Conservation (phyloP, 2,888 invertebrate species). For the Oligia fasciuncula region DNA sequence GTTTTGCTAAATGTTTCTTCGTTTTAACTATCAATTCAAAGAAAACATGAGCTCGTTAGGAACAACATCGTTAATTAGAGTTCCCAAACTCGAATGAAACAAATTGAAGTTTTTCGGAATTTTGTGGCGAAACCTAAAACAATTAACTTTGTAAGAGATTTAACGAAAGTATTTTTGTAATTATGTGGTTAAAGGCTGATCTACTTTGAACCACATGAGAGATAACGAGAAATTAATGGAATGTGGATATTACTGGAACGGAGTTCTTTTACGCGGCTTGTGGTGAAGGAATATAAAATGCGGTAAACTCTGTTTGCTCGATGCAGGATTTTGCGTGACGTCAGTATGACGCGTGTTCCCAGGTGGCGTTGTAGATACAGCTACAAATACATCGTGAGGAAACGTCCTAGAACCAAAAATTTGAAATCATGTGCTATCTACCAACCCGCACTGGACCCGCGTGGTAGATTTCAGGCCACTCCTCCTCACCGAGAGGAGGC, state of each 20-base stretch:
- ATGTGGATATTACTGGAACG: neutral
- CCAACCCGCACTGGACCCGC: neutral
- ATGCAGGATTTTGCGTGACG: no score
- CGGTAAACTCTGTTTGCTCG: no score
- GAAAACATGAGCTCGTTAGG: constrained; percentile 2
- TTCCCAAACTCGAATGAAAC: constrained; percentile 26
- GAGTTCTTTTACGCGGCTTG: neutral
- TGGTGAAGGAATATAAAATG: neutral
- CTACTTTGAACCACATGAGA: constrained; percentile 3
- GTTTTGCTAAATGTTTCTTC: constrained; percentile 9
- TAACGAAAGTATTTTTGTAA: constrained; percentile 32
- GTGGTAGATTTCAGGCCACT: neutral
- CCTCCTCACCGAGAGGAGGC: neutral
- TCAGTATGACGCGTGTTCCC: no score
- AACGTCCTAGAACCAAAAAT: neutral
- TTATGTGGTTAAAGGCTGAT: constrained; percentile 13
- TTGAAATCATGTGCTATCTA: neutral
- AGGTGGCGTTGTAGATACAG: no score
- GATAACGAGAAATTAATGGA: neutral
- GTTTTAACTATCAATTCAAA: neutral
- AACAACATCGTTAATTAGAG: constrained; percentile 31
- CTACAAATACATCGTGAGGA: neutral
- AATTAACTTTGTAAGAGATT: constrained; percentile 30
- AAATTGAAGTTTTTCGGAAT: constrained; percentile 31
- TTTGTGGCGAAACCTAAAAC: constrained; percentile 15